A percentile compares a stretch with the other conserved stretches of the same genome.
Evolutionary conservation across 2,113 vertebrate genomes (phyloP).

Genomic region (Forbesichthys papilliferus): DNA sequence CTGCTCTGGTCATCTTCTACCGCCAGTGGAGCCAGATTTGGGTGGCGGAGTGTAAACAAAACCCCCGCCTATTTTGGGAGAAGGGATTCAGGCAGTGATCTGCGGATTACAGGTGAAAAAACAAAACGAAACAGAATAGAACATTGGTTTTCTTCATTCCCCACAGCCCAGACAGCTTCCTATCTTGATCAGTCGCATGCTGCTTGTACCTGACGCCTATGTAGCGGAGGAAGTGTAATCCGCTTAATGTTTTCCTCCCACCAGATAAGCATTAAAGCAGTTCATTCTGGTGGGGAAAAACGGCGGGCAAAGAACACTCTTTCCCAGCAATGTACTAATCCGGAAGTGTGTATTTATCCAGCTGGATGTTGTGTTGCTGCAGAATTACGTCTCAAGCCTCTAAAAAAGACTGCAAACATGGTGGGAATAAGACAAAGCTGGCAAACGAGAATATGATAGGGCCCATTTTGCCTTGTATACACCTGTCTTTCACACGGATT

Average conservation of each 20-base stretch:
- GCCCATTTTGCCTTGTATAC: not conserved
- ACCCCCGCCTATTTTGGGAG: constrained; percentile 43
- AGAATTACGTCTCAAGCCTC: not conserved
- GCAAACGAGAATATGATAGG: not conserved
- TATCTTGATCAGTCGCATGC: not conserved
- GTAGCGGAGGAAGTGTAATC: constrained; percentile 1
- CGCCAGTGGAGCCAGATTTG: constrained; percentile 46
- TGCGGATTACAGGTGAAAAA: no score
- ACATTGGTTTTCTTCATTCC: not conserved
- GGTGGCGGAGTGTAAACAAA: constrained; percentile 62
- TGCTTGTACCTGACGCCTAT: not conserved
- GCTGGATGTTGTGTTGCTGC: constrained; percentile 7
- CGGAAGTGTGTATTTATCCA: not conserved
- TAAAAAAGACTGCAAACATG: not conserved
- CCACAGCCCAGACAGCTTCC: not conserved
- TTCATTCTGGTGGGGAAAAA: not conserved
- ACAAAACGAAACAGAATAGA: no score
- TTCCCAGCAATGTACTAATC: not conserved
- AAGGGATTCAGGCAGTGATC: constrained; percentile 30
- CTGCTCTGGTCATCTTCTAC: constrained; percentile 57
- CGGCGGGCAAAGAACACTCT: not conserved
- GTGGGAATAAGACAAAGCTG: not conserved
- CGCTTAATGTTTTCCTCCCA: not conserved
- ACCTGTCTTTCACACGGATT: not conserved
- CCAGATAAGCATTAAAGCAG: not conserved